A percentile compares a stretch with the other conserved stretches of the same genome.
Conservation (phyloP, 1,140 invertebrate genomes). For the Nasonia vitripennis region DNA sequence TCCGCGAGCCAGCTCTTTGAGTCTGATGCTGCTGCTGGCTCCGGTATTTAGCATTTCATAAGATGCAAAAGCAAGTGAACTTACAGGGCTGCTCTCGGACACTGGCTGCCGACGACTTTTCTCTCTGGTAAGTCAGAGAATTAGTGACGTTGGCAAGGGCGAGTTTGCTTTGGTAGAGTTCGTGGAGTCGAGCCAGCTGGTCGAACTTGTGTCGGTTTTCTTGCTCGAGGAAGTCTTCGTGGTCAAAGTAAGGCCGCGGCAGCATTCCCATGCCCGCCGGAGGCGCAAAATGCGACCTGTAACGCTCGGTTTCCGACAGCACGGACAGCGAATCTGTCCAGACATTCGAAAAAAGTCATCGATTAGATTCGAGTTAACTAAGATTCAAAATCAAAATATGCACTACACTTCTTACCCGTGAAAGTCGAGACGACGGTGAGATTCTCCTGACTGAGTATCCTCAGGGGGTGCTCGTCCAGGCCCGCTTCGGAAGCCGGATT, state of each 20-base stretch:
- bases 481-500: constrained; percentile 84
- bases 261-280: constrained; percentile 67
- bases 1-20: constrained; percentile 8
- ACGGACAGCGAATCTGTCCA: constrained; percentile 83
- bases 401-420: constrained; percentile 74
- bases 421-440: constrained; percentile 92
- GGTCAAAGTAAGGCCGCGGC: constrained; percentile 71
- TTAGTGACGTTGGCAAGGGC: constrained; percentile 78
- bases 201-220: constrained; percentile 79
- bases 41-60: constrained; percentile 17
- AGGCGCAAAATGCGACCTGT: constrained; percentile 69
- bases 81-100: constrained; percentile 71
- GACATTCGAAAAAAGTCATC: neutral
- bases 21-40: too few species aligned
- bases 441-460: constrained; percentile 92
- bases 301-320: constrained; percentile 83
- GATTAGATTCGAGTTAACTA: too few species aligned
- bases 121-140: constrained; percentile 76
- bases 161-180: constrained; percentile 81
- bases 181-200: constrained; percentile 81
- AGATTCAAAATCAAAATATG: too few species aligned
- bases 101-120: constrained; percentile 70
- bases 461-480: constrained; percentile 87
- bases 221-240: constrained; percentile 72
- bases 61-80: constrained; percentile 48